phyloP scores from a whole-genome alignment of 2,113 vertebrate genomes.

The Terrapene triunguis region DNA sequence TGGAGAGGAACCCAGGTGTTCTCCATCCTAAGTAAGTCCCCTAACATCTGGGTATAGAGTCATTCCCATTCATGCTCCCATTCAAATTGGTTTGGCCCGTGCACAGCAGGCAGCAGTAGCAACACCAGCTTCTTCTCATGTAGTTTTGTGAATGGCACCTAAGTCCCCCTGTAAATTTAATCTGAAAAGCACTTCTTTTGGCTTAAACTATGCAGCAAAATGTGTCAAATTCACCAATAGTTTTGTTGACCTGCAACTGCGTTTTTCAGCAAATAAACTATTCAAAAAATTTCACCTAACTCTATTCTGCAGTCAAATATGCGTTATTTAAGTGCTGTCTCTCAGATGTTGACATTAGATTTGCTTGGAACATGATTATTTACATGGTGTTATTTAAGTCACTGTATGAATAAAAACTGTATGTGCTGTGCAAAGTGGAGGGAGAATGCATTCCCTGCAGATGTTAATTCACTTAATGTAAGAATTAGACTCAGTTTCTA shows the following conservation, averaged over 20 bases:
- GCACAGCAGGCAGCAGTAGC: background rate
- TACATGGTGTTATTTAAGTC: background rate
- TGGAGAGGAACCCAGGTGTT: background rate
- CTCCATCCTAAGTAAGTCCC: background rate
- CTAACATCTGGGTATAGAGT: background rate
- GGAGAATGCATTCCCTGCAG: background rate
- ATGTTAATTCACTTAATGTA: background rate
- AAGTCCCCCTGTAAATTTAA: background rate
- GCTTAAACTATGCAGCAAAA: background rate
- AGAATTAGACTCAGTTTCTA: background rate
- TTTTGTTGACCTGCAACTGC: background rate
- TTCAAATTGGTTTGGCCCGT: no score
- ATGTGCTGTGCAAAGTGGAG: background rate
- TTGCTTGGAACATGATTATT: background rate
- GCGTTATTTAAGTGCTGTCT: background rate
- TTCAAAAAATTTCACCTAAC: background rate
- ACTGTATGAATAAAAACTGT: background rate
- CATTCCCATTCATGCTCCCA: background rate
- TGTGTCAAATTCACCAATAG: background rate
- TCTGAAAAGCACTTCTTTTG: background rate
- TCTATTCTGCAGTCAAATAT: background rate
- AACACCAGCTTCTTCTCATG: background rate
- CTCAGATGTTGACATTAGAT: background rate
- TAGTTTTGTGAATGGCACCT: background rate
- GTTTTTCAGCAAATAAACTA: background rate